Base-by-base conservation (phyloP, 2,888 invertebrate genomes). In the Punctoribates punctum region DNA sequence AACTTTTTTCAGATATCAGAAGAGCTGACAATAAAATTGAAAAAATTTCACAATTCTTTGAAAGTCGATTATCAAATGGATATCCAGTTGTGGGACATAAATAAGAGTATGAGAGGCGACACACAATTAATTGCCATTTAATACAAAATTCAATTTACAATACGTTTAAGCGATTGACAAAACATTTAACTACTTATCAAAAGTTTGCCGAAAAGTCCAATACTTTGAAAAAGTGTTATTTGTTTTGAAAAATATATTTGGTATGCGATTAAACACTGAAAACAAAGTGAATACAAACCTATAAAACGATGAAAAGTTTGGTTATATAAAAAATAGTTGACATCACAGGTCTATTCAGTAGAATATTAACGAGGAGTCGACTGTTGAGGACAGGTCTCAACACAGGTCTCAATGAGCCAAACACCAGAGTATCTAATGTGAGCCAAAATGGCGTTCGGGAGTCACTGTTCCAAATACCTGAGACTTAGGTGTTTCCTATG, bases 401-500 rank as follows among this genome's bases (percentile, higher is more conserved):
- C n/a, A n/a, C n/a, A 48, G 6, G 54, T 20, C 4, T 54, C 20
- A 57, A 4, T 65, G 38, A 17, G n/a, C 8, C n/a, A 34, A 48
- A 48, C 48, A 48, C n/a, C 23, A 23, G 15, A 17, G 20, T 57
- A 57, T 17, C n/a, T 65, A 34, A 34, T 17, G 13, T 9, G 5
- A 27, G 13, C 65, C 65, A 65, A 65, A 65, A 65, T 65, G 65
- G 65, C 65, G 65, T 65, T 65, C 65, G 34, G 65, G n/a, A 65
- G 38, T 65, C 20, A n/a, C 65, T 65, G 65, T 65, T 34, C 65
- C 65, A 65, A 34, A 65, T 65, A 65, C 65, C 65, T 65, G 65
- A 65, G 65, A 34, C 65, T 65, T 65, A 65, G 65, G 65, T 65
- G 65, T 65, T 65, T 65, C 65, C 65, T 65, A 65, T 65, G 38